Percentiles rank a stretch among this genome's conserved stretches.
Evolutionary conservation across 2,888 invertebrate species (phyloP).

Genomic region (Mermis nigrescens): DNA sequence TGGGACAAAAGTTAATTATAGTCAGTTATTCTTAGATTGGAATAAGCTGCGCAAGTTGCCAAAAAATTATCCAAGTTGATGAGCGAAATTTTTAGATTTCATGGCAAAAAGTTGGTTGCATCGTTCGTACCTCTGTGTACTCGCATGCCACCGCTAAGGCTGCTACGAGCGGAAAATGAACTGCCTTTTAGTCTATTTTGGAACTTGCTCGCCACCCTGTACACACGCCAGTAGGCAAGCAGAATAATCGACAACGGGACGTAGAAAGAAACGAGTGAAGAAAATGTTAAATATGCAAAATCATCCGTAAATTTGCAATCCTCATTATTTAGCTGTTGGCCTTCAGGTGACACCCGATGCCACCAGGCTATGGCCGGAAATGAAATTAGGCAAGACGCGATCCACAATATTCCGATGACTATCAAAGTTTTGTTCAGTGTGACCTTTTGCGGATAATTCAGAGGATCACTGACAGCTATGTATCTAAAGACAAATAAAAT

Average conservation of each 20-base stretch:
- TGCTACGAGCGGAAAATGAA: slow-evolving; percentile 39
- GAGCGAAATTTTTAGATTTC: no score
- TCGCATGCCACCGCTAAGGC: slow-evolving; percentile 69
- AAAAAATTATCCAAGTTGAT: no score
- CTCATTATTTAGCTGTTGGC: slow-evolving; percentile 19
- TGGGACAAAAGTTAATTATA: no score
- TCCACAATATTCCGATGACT: slow-evolving; percentile 83
- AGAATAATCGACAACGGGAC: slow-evolving; percentile 89
- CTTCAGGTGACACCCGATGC: slow-evolving; percentile 38
- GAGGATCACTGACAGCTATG: slow-evolving; percentile 96
- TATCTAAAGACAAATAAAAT: no score
- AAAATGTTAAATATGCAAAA: slow-evolving; percentile 82
- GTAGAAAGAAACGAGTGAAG: slow-evolving; percentile 91
- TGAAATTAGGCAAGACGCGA: slow-evolving; percentile 84
- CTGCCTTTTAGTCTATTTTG: slow-evolving; percentile 72
- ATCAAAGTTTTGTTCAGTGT: slow-evolving; percentile 55
- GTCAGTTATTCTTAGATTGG: no score
- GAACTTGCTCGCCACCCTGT: slow-evolving; percentile 76
- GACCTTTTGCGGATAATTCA: slow-evolving; percentile 87
- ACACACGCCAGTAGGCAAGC: slow-evolving; percentile 88
- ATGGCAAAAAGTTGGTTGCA: no score
- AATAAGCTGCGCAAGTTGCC: no score
- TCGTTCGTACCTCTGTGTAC: slow-evolving; percentile 51
- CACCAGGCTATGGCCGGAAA: slow-evolving; percentile 72
- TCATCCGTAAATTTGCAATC: slow-evolving; percentile 85